Conservation (phyloP, 2,888 invertebrate genomes). For the Linnaemya tessellans region DNA sequence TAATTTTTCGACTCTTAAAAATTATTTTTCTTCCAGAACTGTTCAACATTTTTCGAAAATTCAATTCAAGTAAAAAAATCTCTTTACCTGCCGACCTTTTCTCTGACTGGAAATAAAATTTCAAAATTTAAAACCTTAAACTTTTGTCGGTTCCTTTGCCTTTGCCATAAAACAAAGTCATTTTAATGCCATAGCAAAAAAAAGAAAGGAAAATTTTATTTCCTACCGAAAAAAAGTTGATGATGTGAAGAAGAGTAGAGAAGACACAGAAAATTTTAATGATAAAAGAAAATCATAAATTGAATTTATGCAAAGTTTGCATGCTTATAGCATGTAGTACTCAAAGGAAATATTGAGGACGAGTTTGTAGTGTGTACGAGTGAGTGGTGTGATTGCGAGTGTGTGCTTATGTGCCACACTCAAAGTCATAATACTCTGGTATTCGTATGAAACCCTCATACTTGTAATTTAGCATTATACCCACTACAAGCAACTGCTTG, state of each 20-base stretch:
- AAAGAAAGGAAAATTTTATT: not conserved
- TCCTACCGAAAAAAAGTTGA: slow-evolving; percentile 3
- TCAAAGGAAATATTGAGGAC: slow-evolving; percentile 61
- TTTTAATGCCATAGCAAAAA: slow-evolving; percentile 23
- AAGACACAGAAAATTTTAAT: slow-evolving; percentile 54
- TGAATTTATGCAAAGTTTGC: slow-evolving; percentile 71
- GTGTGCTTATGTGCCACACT: slow-evolving; percentile 5
- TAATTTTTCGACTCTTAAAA: too few relatives aligned
- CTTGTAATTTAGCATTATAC: slow-evolving; percentile 27
- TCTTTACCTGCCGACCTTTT: too few relatives aligned
- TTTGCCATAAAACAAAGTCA: slow-evolving; percentile 31
- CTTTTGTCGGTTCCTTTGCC: slow-evolving; percentile 31
- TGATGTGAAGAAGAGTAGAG: slow-evolving; percentile 20
- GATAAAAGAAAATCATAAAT: slow-evolving; percentile 70
- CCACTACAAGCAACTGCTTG: slow-evolving; percentile 32
- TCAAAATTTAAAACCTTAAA: slow-evolving; percentile 12
- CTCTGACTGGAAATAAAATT: too few relatives aligned
- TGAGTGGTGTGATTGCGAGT: not conserved
- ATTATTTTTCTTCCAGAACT: too few relatives aligned
- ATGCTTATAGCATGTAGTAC: slow-evolving; percentile 60
- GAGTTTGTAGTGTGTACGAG: slow-evolving; percentile 3
- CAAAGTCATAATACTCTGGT: slow-evolving; percentile 39
- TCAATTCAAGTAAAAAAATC: too few relatives aligned
- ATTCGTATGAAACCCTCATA: slow-evolving; percentile 27
- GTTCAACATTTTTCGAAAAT: too few relatives aligned